Percentiles rank a stretch among this genome's conserved stretches.
phyloP scores from a whole-genome alignment of 1,140 invertebrate genomes.

The Ips nitidus region DNA sequence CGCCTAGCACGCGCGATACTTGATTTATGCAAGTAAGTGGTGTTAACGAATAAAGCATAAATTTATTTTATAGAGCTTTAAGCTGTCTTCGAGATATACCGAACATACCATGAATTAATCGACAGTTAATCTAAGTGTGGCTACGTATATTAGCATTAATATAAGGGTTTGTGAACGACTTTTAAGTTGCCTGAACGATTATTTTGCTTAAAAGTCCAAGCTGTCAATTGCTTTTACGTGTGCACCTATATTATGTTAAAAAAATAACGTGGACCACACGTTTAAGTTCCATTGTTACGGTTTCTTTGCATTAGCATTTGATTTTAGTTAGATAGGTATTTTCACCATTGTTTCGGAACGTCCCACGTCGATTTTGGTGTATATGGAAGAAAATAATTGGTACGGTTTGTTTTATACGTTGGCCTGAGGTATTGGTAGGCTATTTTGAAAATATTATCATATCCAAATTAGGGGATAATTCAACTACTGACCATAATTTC shows the following conservation, averaged over 20 bases:
- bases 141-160: no score
- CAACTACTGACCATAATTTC: no score
- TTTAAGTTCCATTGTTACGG: slow-evolving; percentile 21
- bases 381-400: slow-evolving; percentile 31
- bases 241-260: slow-evolving; percentile 7
- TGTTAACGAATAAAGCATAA: slow-evolving; percentile 23
- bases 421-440: no score
- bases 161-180: no score
- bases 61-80: slow-evolving; percentile 4
- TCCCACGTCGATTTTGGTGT: slow-evolving; percentile 23
- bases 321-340: slow-evolving; percentile 26
- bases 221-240: no score
- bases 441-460: no score
- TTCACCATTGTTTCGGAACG: slow-evolving; percentile 28
- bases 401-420: no score
- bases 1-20: slow-evolving; percentile 29
- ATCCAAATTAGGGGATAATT: no score
- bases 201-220: no score
- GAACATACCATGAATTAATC: slow-evolving; percentile 1
- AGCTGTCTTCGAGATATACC: not conserved
- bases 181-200: no score
- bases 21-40: slow-evolving; percentile 28
- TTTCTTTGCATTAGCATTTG: slow-evolving; percentile 26
- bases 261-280: slow-evolving; percentile 28
- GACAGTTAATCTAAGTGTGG: not conserved